Base-by-base conservation (phyloP, 53 echinoderm and acorn worm genomes). In the Crossaster papposus region DNA sequence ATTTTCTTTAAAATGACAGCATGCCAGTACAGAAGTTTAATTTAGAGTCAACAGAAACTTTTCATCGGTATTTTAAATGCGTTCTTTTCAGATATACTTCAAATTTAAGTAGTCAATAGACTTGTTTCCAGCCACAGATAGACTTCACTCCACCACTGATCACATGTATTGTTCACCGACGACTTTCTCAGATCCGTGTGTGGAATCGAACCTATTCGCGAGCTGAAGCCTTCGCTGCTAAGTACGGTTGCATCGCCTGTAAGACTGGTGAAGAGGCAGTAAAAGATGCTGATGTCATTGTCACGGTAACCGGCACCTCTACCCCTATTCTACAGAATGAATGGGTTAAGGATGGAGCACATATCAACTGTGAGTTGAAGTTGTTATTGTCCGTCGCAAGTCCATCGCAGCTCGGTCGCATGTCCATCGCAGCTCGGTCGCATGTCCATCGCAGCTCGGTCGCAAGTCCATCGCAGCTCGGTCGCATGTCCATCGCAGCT, bases 311-410 rank as follows among this genome's bases (percentile, higher is more conserved):
- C 2, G 50, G 81, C 30, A 81, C 98, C 14, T 50, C 75, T 37
- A 93, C 92, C 85, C 98, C 96, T 14, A 87, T 96, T 36, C 89
- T 98, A 30, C 86, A 92, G 78, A 78, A 82, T 51, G 81, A 85
- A 29, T 98, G 96, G 96, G 89, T 98, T 18, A 96, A 96, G 63
- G 73, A 91, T 4, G 98, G 94, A 70, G 93, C 91, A 70, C 98
- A 98, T 75, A 92, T 98, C 34, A 98, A 98, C 74, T 93, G 98
- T 96, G 90, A 91, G 89, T 76, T n/a, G 13, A 2, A 68, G n/a
- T 68, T 0, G 55, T 31, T 54, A 44, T 44, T 5, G 44, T 44
- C 9, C 9, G 44, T 7, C 44, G 9, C 9, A 7, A 44, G 44
- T 44, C 9, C 5, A 44, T 9, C 44, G 44, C 44, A 9, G 5